Evolutionary conservation across 2,113 vertebrate species (phyloP), one percentile per base, ranked within the genome.

Genomic region (Menura novaehollandiae): DNA sequence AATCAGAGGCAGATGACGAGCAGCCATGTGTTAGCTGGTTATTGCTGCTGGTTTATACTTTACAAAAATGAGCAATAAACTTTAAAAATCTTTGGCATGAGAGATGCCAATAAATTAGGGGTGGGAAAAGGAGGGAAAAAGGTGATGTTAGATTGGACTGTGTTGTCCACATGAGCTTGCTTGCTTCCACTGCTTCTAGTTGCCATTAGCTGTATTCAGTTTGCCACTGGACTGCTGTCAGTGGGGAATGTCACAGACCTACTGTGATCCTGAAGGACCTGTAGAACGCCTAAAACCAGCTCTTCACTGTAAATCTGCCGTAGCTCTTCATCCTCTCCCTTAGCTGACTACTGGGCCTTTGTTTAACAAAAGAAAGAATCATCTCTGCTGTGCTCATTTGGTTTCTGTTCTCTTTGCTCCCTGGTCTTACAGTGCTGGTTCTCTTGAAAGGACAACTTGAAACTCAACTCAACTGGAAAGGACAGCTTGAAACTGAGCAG

Each of bases 1-100:
- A 2, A 32, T 28, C 46, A 73, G 26, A 15, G 16, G 44, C 39
- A 7, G 5, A 11, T 19, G 62, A 68, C 0, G 0, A 49, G 21
- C 71, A 79, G 30, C 33, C 30, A 24, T 43, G 4, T 51, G 53
- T 30, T 55, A 24, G 24, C 11, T 52, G 17, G 11, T 35, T 85
- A 28, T 20, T 64, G 44, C 49, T 79, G 41, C 23, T 73, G 27
- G 15, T 13, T 44, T 47, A 69, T 14, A 2, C 1, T 43, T 83
- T 32, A 58, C 32, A 79, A 82, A 91, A 89, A 77, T 11, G 15
- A 88, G 20, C 26, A 26, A 64, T 6, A 10, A 55, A 26, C 33
- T 62, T 62, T 3, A 66, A 46, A 67, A 58, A 26, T 28, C 24
- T 81, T 63, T 51, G 43, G 12, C 10, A 7, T 43, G 55, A 84